A percentile compares a stretch with the other conserved stretches of the same genome.
These are phyloP conservation scores for Sebastes nivosus DNA, from an alignment of 2,797 vertebrate genomes.

Conservation along the genomic window DNA sequence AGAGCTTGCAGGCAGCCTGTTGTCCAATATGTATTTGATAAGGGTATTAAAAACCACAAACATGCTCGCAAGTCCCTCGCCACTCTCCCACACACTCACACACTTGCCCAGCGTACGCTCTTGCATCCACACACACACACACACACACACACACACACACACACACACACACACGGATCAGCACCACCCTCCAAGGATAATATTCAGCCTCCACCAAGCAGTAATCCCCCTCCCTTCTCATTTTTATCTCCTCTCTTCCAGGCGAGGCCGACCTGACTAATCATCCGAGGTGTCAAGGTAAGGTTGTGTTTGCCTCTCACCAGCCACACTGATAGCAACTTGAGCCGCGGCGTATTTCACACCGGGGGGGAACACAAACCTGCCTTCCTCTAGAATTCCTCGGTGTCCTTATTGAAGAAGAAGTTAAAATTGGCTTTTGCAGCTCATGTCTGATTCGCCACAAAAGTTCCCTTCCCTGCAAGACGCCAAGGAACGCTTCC, in stretches of 20 bases:
- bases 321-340: slow-evolving; percentile 24
- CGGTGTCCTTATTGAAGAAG: slow-evolving; percentile 21
- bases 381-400: slow-evolving; percentile 35
- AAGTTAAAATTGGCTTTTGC: slow-evolving; percentile 49
- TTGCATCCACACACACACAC: background rate
- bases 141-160: background rate
- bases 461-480: slow-evolving; percentile 32
- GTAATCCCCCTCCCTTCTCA: slow-evolving; percentile 29
- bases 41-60: slow-evolving; percentile 38
- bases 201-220: slow-evolving; percentile 32
- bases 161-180: background rate
- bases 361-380: slow-evolving; percentile 9
- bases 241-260: slow-evolving; percentile 70
- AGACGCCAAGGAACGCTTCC: slow-evolving; percentile 1
- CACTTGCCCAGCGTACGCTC: background rate
- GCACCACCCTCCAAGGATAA: slow-evolving; percentile 37
- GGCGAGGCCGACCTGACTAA: slow-evolving; percentile 63
- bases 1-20: slow-evolving; percentile 23
- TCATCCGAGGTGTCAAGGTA: slow-evolving; percentile 69
- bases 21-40: slow-evolving; percentile 42
- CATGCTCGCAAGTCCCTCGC: slow-evolving; percentile 21
- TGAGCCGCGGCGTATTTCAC: slow-evolving; percentile 18
- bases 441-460: background rate
- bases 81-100: slow-evolving; percentile 43
- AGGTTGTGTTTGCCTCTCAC: slow-evolving; percentile 40